Percentiles rank a stretch among this genome's conserved stretches.
Evolutionary conservation across 2,113 vertebrate genomes (phyloP).

Genomic region (Genyomyrus donnyi): DNA sequence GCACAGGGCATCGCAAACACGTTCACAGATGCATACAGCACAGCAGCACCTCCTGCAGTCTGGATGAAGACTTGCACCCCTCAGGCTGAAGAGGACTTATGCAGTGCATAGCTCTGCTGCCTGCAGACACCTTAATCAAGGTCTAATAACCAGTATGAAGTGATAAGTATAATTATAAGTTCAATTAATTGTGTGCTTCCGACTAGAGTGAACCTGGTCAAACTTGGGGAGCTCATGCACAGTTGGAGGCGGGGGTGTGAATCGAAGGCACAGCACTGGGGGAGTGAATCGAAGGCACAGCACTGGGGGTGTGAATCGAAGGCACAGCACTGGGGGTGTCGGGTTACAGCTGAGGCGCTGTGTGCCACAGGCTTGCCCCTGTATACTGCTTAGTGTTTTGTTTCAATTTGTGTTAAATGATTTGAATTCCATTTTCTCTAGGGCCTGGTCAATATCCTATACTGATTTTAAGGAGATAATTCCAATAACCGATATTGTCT

Average conservation of each 20-base stretch:
- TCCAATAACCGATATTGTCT: not conserved
- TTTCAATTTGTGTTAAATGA: not conserved
- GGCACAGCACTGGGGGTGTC: not conserved
- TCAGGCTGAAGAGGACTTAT: not conserved
- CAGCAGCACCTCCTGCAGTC: not conserved
- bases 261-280: not conserved
- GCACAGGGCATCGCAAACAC: not conserved
- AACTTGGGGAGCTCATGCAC: not conserved
- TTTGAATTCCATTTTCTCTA: not conserved
- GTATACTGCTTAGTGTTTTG: not conserved
- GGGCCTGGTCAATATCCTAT: not conserved
- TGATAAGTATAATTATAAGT: not conserved
- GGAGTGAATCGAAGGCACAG: not conserved
- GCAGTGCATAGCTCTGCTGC: not conserved
- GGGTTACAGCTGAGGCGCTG: not conserved
- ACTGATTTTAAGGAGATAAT: not conserved
- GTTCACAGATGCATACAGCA: not conserved
- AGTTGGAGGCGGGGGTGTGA: not conserved
- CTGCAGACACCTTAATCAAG: not conserved
- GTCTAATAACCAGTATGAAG: not conserved
- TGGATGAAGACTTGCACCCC: not conserved
- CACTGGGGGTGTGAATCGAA: not conserved
- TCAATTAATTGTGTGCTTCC: not conserved
- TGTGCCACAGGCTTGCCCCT: not conserved
- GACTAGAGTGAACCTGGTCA: not conserved